Evolutionary conservation across 1,140 invertebrate genomes (phyloP).

Genomic region (Oreohelix idahoensis): DNA sequence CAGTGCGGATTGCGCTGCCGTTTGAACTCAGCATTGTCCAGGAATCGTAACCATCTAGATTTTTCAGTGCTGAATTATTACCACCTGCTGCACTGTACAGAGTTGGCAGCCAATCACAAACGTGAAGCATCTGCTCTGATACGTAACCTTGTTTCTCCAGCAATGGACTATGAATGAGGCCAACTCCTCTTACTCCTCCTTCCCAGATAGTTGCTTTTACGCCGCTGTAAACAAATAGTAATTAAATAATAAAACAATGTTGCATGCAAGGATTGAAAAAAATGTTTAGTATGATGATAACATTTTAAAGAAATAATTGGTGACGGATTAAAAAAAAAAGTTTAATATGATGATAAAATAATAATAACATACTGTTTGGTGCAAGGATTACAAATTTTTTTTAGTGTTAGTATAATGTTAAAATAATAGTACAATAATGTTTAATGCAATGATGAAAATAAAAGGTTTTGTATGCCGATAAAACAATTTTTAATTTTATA

Average conservation of each 20-base stretch:
- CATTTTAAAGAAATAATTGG: too few relatives aligned
- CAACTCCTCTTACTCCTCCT: slow-evolving; percentile 87
- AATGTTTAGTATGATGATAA: too few relatives aligned
- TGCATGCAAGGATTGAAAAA: too few relatives aligned
- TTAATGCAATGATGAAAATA: too few relatives aligned
- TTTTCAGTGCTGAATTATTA: slow-evolving; percentile 70
- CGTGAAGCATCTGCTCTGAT: slow-evolving; percentile 83
- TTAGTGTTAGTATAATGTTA: too few relatives aligned
- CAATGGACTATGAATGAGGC: slow-evolving; percentile 86
- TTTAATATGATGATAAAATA: too few relatives aligned
- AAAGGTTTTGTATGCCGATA: too few relatives aligned
- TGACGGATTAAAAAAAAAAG: too few relatives aligned
- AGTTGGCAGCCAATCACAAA: slow-evolving; percentile 93
- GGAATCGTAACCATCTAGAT: slow-evolving; percentile 84
- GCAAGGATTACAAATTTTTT: too few relatives aligned
- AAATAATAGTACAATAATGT: too few relatives aligned
- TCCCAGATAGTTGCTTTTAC: slow-evolving; percentile 89
- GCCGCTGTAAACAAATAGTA: slow-evolving; percentile 61
- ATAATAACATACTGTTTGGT: too few relatives aligned
- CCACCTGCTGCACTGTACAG: slow-evolving; percentile 76
- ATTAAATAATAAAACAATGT: slow-evolving; percentile 12
- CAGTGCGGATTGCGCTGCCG: slow-evolving; percentile 77
- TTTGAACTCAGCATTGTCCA: slow-evolving; percentile 82
- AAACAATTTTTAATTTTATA: too few relatives aligned
- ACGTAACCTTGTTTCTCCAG: slow-evolving; percentile 75